A percentile compares a stretch with the other conserved stretches of the same genome.
phyloP scores from a whole-genome alignment of 1,140 invertebrate species.

The Drosophila mojavensis region DNA sequence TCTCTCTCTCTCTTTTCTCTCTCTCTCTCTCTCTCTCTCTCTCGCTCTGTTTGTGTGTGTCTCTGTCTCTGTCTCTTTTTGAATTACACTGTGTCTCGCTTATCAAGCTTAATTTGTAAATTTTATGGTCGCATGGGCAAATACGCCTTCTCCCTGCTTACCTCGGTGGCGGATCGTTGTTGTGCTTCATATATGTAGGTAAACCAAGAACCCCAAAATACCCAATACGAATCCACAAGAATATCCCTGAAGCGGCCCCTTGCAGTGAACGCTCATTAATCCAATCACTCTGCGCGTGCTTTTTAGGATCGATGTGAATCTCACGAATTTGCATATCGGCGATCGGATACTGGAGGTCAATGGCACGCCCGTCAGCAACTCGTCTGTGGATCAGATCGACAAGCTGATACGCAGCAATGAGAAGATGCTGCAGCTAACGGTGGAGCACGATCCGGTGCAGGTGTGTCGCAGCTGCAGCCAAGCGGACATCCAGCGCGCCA shows the following conservation, averaged over 20 bases:
- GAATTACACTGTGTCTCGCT: constrained; percentile 8
- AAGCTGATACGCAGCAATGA: constrained; percentile 90
- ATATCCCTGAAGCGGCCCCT: neutral
- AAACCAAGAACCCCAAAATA: constrained; percentile 33
- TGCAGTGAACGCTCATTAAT: neutral
- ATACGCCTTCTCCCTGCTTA: constrained; percentile 78
- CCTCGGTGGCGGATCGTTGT: constrained; percentile 79
- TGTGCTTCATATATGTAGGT: constrained; percentile 84
- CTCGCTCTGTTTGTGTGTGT: constrained; percentile 10
- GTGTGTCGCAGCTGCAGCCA: constrained; percentile 84
- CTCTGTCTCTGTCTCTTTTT: constrained; percentile 2
- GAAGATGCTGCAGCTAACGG: constrained; percentile 89
- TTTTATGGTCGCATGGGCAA: constrained; percentile 78
- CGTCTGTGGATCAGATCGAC: constrained; percentile 90
- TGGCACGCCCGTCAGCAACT: constrained; percentile 92
- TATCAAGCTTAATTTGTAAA: constrained; percentile 76
- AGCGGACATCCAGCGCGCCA: constrained; percentile 72
- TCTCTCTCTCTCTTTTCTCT: constrained; percentile 31
- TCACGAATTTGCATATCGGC: constrained; percentile 94
- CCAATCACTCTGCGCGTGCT: neutral
- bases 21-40: constrained; percentile 11
- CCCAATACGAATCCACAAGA: neutral
- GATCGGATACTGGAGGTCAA: constrained; percentile 96
- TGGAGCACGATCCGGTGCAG: constrained; percentile 94
- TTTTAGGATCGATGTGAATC: constrained; percentile 90